Percentiles rank a stretch among this genome's conserved stretches.
These are phyloP conservation scores for Mungos mungo DNA, from an alignment of 2,113 vertebrate species.

Conservation along the genomic window DNA sequence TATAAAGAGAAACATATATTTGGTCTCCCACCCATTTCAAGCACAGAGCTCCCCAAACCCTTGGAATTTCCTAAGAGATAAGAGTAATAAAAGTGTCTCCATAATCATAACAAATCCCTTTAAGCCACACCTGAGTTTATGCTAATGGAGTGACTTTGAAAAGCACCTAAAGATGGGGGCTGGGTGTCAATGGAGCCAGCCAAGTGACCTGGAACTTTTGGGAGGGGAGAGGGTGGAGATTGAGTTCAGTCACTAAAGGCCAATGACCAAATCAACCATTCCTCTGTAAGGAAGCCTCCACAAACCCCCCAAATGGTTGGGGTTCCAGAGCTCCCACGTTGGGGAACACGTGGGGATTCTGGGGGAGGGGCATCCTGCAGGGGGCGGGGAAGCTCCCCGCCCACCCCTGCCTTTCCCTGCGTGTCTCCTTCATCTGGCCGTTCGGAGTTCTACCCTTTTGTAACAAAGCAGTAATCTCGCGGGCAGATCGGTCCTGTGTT, in stretches of 20 bases:
- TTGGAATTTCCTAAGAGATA: not conserved
- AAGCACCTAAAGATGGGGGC: not conserved
- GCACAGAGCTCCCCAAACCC: not conserved
- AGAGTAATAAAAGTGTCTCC: not conserved
- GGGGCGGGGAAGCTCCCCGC: too few relatives aligned
- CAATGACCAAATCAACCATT: not conserved
- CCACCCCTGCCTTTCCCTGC: not conserved
- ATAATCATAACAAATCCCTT: not conserved
- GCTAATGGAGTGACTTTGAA: not conserved
- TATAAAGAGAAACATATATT: not conserved
- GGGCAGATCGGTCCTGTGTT: not conserved
- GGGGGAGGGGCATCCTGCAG: not conserved
- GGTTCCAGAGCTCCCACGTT: too few relatives aligned
- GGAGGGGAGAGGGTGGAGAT: not conserved
- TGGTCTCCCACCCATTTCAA: not conserved
- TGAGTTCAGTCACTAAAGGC: not conserved
- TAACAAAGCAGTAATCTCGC: too few relatives aligned
- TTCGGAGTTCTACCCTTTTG: not conserved
- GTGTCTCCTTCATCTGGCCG: rapidly evolving
- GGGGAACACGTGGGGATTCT: not conserved
- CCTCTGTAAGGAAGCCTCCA: not conserved
- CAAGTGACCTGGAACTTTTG: too few relatives aligned
- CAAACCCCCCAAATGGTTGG: not conserved
- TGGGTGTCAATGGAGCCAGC: too few relatives aligned
- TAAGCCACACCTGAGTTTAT: not conserved